Evolutionary conservation across 2,113 vertebrate genomes (phyloP), one percentile per base, ranked within the genome.

Genomic region (Caloenas nicobarica): DNA sequence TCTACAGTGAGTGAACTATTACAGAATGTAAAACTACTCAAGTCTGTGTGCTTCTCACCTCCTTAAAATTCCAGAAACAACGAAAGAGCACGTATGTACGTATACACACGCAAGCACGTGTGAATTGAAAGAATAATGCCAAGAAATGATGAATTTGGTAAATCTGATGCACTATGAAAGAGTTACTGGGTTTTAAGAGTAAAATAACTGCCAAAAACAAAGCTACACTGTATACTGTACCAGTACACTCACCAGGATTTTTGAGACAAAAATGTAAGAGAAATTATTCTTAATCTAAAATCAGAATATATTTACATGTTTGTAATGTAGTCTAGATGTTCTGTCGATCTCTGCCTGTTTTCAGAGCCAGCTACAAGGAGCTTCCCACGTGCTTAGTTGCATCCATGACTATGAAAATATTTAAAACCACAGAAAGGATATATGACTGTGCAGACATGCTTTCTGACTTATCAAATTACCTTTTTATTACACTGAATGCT

Each of bases 61-160:
- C 62, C 80, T 88, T 68, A 61, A 91, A 88, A 74, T 91, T 72
- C 68, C 56, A 82, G 64, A 77, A 89, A 51, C 79, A 94, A 66
- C 0, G 4, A 25, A 85, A 79, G 33, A 86, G 53, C 57, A 56
- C 56, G 36, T 24, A 54, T 5, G 2, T 28, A 16, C 51, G 25
- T 65, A 38, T 22, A 86, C 23, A 68, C 16, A 68, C 19, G 44
- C 11, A 72, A 16, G 19, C 25, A 44, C 1, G 0, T 4, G 46
- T 68, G 46, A 83, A 68, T 50, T 50, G 51, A 72, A 81, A 48
- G 12, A 92, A 83, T 66, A 85, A 93, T 44, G 54, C 48, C 58
- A 91, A 66, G 21, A 91, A 86, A 83, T 46, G 0, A 83, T 40
- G 73, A 38, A 76, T 86, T 58, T 69, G 57, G 23, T 72, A 40